phyloP scores from a whole-genome alignment of 2,888 invertebrate genomes.

The Dryomyza anilis region DNA sequence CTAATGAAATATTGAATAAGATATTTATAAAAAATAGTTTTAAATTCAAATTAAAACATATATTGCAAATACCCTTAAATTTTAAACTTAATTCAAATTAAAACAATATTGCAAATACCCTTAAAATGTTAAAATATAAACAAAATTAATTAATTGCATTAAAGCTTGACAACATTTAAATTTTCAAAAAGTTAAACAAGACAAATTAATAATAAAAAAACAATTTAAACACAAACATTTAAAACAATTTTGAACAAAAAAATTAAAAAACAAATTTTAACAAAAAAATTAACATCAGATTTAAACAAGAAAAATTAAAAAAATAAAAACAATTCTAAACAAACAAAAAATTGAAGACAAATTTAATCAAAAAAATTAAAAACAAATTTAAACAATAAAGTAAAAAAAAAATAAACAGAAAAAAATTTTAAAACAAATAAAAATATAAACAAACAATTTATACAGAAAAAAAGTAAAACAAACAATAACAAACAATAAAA shows the following conservation, averaged over 20 bases:
- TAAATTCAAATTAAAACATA: not conserved
- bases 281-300: not conserved
- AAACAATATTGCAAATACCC: not conserved
- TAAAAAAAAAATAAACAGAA: slow-evolving; percentile 8
- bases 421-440: not conserved
- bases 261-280: not conserved
- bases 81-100: not conserved
- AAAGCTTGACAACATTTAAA: slow-evolving; percentile 20
- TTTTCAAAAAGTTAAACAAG: slow-evolving; percentile 2
- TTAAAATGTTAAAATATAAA: not conserved
- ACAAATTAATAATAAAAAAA: not conserved
- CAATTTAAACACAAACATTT: not conserved
- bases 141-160: slow-evolving; percentile 22
- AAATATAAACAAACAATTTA: not conserved
- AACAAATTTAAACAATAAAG: slow-evolving; percentile 14
- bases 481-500: not conserved
- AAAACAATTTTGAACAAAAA: too few relatives aligned
- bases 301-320: not conserved
- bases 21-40: not conserved
- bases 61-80: not conserved
- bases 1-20: not conserved
- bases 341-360: not conserved
- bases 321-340: not conserved
- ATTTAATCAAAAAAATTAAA: slow-evolving; percentile 1
- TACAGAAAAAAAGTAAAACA: slow-evolving; percentile 7